A percentile compares a stretch with the other conserved stretches of the same genome.
Conservation (phyloP, 2,113 vertebrate species). For the Tachysurus fulvidraco region DNA sequence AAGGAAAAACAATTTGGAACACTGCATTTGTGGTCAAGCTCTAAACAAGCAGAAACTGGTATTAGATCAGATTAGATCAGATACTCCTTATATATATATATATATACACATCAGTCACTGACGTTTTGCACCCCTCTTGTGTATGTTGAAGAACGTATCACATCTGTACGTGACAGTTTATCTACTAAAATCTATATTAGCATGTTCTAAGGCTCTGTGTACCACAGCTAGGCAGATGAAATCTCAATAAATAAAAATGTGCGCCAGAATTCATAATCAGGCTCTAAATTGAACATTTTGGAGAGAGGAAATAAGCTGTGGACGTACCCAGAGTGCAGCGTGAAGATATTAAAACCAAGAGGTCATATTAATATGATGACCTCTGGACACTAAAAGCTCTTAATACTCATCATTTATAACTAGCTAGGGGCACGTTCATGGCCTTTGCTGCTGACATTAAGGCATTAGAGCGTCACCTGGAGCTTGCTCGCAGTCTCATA, state of each 20-base stretch:
- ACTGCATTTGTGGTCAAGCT: neutral
- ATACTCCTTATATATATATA: too few relatives aligned
- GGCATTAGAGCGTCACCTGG: conserved; percentile 46
- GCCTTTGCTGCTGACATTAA: conserved; percentile 37
- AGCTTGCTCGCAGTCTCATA: conserved; percentile 35
- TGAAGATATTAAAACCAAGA: conserved; percentile 24
- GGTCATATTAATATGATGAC: conserved; percentile 32
- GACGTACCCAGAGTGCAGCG: neutral
- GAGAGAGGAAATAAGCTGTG: neutral
- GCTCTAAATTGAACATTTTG: neutral
- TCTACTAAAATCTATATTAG: neutral
- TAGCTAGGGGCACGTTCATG: conserved; percentile 20
- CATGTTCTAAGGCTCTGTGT: neutral
- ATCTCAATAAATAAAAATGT: neutral
- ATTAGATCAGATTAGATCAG: too few relatives aligned
- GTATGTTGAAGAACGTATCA: neutral
- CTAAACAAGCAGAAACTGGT: neutral
- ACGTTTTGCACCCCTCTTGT: neutral
- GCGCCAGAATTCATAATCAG: neutral
- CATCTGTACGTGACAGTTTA: neutral
- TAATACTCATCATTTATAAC: conserved; percentile 35
- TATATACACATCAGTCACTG: neutral
- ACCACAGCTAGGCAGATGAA: neutral
- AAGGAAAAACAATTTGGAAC: neutral
- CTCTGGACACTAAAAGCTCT: conserved; percentile 38